These are phyloP conservation scores for Gyrodactylus salaris DNA, from an alignment of 1,140 invertebrate genomes.

Conservation along the genomic window DNA sequence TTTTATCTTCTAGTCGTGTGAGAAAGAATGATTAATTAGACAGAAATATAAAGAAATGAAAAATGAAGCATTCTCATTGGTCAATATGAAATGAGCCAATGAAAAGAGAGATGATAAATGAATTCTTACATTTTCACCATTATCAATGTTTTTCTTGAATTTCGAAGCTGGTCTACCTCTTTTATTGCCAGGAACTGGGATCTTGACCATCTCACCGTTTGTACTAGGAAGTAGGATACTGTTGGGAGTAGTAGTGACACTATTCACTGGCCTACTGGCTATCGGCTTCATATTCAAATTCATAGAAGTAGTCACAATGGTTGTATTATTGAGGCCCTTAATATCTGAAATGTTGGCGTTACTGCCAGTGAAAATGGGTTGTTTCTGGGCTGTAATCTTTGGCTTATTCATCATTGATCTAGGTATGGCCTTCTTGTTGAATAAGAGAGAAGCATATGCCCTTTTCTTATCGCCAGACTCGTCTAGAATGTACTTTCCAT, in stretches of 20 bases:
- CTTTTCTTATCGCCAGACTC: constrained; percentile 3
- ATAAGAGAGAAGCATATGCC: neutral
- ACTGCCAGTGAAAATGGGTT: neutral
- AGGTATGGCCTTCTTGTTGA: neutral
- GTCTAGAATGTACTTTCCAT: neutral
- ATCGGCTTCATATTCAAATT: neutral
- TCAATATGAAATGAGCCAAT: neutral
- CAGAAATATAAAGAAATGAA: neutral
- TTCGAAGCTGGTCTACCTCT: no score
- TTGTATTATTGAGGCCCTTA: neutral
- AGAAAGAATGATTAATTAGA: neutral
- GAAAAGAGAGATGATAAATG: neutral
- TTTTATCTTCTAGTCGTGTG: neutral
- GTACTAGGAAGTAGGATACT: no score
- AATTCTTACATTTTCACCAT: neutral
- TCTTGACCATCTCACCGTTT: no score
- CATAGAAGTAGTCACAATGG: neutral
- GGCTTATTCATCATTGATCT: neutral
- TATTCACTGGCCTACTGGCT: neutral
- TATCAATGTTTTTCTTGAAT: neutral
- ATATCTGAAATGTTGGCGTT: neutral
- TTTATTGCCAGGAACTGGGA: no score
- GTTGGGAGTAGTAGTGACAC: no score
- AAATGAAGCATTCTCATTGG: neutral
- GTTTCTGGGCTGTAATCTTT: neutral